phyloP scores from a whole-genome alignment of 2,113 vertebrate species.

The Mustelus asterias region DNA sequence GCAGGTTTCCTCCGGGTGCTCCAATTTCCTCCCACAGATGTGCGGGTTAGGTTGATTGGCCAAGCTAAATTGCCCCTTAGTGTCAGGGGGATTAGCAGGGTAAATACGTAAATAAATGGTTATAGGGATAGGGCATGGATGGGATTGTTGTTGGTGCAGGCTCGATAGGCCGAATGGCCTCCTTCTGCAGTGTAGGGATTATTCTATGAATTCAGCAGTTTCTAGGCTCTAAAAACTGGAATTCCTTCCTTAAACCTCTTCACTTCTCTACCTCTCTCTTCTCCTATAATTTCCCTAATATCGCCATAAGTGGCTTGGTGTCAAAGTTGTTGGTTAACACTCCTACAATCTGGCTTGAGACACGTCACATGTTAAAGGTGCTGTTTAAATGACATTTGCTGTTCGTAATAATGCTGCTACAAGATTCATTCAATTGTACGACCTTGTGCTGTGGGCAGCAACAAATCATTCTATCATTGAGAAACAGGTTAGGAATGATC shows the following conservation, averaged over 20 bases:
- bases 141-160: too few species aligned
- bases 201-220: too few species aligned
- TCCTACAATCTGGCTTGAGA: neutral
- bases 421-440: neutral
- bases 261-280: neutral
- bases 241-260: neutral
- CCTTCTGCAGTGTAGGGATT: too few species aligned
- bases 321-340: neutral
- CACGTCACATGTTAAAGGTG: neutral
- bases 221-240: neutral
- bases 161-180: too few species aligned
- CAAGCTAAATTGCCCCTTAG: too few species aligned
- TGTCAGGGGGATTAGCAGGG: too few species aligned
- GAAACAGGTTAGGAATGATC: neutral
- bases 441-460: neutral
- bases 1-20: too few species aligned
- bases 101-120: too few species aligned
- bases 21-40: too few species aligned
- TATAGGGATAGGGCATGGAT: too few species aligned
- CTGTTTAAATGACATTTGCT: neutral
- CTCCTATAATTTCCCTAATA: neutral
- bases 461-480: neutral
- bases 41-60: too few species aligned
- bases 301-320: neutral
- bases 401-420: neutral